Evolutionary conservation across 2,888 invertebrate genomes (phyloP), one percentile per base, ranked within the genome.

Genomic region (Hoplodrina ambigua): DNA sequence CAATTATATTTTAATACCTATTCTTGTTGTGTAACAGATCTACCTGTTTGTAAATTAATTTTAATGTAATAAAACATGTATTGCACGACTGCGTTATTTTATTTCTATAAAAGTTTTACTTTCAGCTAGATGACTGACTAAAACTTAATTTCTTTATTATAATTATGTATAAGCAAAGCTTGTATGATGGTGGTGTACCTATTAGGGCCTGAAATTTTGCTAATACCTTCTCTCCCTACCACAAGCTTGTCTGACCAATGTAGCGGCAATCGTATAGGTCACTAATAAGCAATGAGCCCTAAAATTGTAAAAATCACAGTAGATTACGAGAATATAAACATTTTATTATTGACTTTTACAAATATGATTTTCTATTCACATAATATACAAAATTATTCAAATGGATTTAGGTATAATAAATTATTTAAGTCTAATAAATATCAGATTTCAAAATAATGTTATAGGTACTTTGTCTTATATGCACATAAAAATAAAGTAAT

Each of bases 31-130:
- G 61, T 73, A 78, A 81, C 81, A 75, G 78, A 79, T 83, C 69
- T 78, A 69, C 59, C 66, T 64, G 41, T 66, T 61, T 79, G 69
- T 71, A 68, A 72, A 72, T 69, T 57, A 65, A 66, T 73, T 55
- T 65, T 50, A 69, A 65, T 69, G 33, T 55, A 83, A 76, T 84
- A 80, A 82, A 85, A 61, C 49, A 65, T 70, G 46, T 65, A 72
- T 60, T 81, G 46, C 50, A 62, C 17, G 15, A 67, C 20, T 52
- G 15, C 8, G 8, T 25, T 52, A 41, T 67, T 64, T 76, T 67
- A 62, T 71, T 62, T n/a, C 19, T 10, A 55, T 25, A 17, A 17
- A 44, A 41, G 20, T n/a, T 41, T 4, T 25, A 33, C 17, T 25
- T 13, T 11, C 20, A 33, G 19, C 17, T 56, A 37, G 4, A 11